Percentiles rank a stretch among this genome's conserved stretches.
Evolutionary conservation across 2,113 vertebrate species (phyloP).

Genomic region (Dasypus novemcinctus): DNA sequence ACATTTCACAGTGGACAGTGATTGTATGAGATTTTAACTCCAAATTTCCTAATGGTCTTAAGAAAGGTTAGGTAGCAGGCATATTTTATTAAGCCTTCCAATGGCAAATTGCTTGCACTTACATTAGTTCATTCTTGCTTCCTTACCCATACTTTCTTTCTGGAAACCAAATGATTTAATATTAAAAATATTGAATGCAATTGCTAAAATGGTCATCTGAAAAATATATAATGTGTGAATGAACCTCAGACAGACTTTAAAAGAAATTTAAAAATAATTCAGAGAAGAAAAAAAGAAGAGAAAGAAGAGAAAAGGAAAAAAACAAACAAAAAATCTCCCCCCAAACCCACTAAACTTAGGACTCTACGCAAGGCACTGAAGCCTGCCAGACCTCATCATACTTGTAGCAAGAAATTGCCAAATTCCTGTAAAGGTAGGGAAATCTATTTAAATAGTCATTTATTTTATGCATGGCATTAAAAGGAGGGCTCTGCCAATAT

Average conservation of each 20-base stretch:
- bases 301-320: too few relatives aligned
- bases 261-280: too few relatives aligned
- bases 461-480: not conserved
- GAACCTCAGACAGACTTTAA: not conserved
- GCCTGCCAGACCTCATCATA: not conserved
- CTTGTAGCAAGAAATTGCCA: not conserved
- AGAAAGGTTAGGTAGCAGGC: not conserved
- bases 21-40: not conserved
- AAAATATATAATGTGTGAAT: not conserved
- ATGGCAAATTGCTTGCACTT: not conserved
- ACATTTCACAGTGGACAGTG: not conserved
- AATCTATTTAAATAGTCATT: slow-evolving; percentile 5
- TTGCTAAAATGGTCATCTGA: not conserved
- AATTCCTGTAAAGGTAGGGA: not conserved
- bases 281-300: not conserved
- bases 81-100: not conserved
- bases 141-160: not conserved
- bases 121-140: not conserved
- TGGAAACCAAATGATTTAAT: not conserved
- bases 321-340: not conserved
- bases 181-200: not conserved
- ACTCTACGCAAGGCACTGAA: not conserved
- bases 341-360: not conserved
- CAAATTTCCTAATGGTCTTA: not conserved
- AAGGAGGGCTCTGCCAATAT: not conserved